These are phyloP conservation scores for Stenodera caucasica DNA, from an alignment of 2,888 invertebrate genomes.

Conservation along the genomic window DNA sequence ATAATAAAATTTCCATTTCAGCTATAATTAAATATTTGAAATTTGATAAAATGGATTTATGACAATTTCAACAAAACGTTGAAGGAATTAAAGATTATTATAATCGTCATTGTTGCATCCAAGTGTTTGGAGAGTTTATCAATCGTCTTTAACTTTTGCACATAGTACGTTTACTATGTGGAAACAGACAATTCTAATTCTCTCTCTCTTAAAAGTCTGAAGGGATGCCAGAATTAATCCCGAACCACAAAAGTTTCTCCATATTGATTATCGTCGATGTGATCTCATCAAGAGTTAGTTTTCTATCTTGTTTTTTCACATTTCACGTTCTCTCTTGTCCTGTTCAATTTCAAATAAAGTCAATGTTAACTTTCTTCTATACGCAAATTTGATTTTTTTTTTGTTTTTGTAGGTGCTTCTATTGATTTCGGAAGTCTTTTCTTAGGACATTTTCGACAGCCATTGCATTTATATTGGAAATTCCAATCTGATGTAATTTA, in stretches of 20 bases:
- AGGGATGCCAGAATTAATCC: constrained; percentile 15
- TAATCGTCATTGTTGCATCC: background rate
- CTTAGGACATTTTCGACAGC: constrained; percentile 3
- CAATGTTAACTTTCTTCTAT: no score
- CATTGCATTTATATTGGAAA: constrained; percentile 22
- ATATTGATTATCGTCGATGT: constrained; percentile 26
- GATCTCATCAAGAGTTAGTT: constrained; percentile 11
- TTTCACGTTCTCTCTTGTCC: constrained; percentile 1
- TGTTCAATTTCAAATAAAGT: constrained; percentile 18
- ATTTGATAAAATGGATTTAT: background rate
- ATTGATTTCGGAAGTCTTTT: constrained; percentile 8
- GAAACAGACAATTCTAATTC: no score
- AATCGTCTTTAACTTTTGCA: background rate
- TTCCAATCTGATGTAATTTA: constrained; percentile 26
- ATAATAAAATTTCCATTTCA: background rate
- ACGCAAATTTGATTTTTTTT: constrained; percentile 8
- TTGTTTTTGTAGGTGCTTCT: background rate
- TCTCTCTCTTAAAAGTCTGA: background rate
- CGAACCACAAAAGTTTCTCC: constrained; percentile 21
- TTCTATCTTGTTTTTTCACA: background rate
- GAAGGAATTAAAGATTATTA: background rate
- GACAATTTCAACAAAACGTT: background rate
- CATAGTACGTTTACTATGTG: no score
- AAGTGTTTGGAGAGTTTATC: background rate
- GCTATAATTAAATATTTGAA: background rate